Evolutionary conservation across 1,140 invertebrate species (phyloP), one percentile per base, ranked within the genome.

Genomic region (Halictus rubicundus): DNA sequence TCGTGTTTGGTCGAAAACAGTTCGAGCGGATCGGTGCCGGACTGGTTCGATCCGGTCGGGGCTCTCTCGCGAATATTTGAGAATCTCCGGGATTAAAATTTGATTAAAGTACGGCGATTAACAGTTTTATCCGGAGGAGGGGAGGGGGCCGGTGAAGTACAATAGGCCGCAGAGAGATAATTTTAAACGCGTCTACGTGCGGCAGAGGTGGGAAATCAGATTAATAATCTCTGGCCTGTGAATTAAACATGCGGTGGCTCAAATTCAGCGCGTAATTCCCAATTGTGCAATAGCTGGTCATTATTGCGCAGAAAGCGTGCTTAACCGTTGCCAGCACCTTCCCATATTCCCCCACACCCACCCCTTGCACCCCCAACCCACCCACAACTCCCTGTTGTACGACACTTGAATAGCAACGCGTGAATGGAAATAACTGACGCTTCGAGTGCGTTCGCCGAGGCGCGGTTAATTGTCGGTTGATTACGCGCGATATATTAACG

Each of bases 231-330:
- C 60, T 19, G 23, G 42, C 46, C 69, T 71, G 68, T 72, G 76
- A 78, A 78, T 78, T 78, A 78, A 78, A 78, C 76, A 78, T 72
- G 76, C 49, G 46, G 69, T 42, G 25, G 69, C 46, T 78, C 69
- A 78, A 78, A 78, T 78, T 78, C 76, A 78, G 19, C 76, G 69
- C 69, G 76, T 72, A 78, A 78, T 78, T 78, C 76, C 76, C 69
- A 78, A 78, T 78, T 78, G 76, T 78, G 76, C 76, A 72, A 64
- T 78, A 72, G 76, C 76, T 78, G 68, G 69, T 78, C 76, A 78
- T 78, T 78, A 78, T 78, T 78, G 69, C 57, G 68, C 76, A 72
- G 76, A 78, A 78, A 78, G 69, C 76, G 68, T 78, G 76, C 69
- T 78, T 78, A 78, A 78, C 76, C 69, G 76, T 64, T 65, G 60